Evolutionary conservation across 2,888 invertebrate genomes (phyloP).

Genomic region (Yponomeuta plumbellus): DNA sequence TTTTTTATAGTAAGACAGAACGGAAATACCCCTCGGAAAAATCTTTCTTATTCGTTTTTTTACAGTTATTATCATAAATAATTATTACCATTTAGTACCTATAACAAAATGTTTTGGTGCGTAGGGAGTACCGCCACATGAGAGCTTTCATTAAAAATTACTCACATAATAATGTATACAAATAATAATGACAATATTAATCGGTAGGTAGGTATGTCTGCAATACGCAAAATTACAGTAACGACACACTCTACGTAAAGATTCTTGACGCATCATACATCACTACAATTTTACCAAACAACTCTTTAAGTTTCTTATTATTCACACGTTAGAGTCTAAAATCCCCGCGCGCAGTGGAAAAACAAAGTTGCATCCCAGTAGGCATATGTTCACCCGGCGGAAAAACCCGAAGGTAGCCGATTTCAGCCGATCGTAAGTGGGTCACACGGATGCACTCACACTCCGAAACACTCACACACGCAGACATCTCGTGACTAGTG

Average conservation of each 20-base stretch:
- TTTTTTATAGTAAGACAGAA: no score
- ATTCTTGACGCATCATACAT: neutral
- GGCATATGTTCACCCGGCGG: constrained; percentile 61
- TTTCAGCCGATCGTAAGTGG: constrained; percentile 56
- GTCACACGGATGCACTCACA: constrained; percentile 70
- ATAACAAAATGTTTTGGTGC: neutral
- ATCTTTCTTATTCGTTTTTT: no score
- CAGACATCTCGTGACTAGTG: constrained; percentile 25
- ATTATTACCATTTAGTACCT: no score
- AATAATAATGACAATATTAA: neutral
- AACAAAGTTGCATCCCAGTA: constrained; percentile 20
- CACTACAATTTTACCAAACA: neutral
- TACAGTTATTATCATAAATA: no score
- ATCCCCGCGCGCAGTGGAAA: neutral
- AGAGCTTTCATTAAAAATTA: neutral
- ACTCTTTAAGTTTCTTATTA: neutral
- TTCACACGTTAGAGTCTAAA: neutral
- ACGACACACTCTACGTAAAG: neutral
- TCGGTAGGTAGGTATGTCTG: neutral
- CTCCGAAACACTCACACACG: constrained; percentile 31
- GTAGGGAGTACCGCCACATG: neutral
- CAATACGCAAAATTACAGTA: neutral
- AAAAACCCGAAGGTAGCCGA: constrained; percentile 59
- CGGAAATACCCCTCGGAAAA: no score
- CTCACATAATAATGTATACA: neutral